Base-by-base conservation (phyloP, 2,797 vertebrate genomes). In the Epinephelus awoara region DNA sequence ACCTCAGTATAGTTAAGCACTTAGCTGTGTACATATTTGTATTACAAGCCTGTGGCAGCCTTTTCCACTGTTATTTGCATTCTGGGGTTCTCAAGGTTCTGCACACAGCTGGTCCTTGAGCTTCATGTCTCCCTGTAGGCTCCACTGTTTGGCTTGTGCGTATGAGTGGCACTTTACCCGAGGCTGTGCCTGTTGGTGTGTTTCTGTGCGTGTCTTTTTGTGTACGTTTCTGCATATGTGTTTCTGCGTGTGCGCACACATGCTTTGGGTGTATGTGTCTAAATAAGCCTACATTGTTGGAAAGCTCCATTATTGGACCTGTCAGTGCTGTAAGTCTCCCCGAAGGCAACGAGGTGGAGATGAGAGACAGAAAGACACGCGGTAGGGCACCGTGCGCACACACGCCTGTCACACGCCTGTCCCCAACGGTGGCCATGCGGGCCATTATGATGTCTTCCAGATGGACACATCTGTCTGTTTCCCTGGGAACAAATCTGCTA, bases 231-330 rank as follows among this genome's bases (percentile, higher is more conserved):
- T 68, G 69, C 67, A 65, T 84, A 63, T 61, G 67, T 78, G 70
- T 67, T 67, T 61, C n/a, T 62, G 25, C 66, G 27, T 55, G 50
- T 23, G 61, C 1, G 50, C 17, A 6, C 29, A 44, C n/a, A 12
- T 71, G 47, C 64, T 57, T 29, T 57, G 46, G 21, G 29, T 42
- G 42, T 58, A 46, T 52, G 29, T 65, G 34, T 84, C 74, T 84
- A 86, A 93, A 88, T 83, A 91, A 77, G 79, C 85, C 82, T 84
- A 87, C 83, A 70, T 77, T 61, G 46, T 77, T 42, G 85, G 84
- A 89, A 91, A 85, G 90, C 85, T 92, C 94, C 91, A 91, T 94
- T 94, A 95, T 90, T 92, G 86, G 87, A 89, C 84, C 90, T 94
- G 93, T 94, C 94, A 94, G 84, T 52, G 82, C 86, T 85, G 67